A percentile compares a stretch with the other conserved stretches of the same genome.
phyloP scores from a whole-genome alignment of 2,888 invertebrate species.

The Saturnia japonica region DNA sequence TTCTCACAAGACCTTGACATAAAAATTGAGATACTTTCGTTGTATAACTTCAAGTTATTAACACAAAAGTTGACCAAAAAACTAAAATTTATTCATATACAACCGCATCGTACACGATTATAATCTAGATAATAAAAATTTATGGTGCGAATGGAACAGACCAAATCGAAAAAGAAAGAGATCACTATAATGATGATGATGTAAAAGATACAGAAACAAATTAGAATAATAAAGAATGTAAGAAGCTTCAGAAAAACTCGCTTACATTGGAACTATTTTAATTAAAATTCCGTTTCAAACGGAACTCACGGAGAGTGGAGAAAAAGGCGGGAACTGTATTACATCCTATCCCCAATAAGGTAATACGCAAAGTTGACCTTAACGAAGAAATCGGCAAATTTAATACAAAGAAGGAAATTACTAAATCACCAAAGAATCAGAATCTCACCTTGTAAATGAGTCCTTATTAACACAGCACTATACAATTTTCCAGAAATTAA shows the following conservation, averaged over 20 bases:
- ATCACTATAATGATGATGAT: too few relatives aligned
- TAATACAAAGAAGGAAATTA: neutral
- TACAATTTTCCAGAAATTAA: constrained; percentile 44
- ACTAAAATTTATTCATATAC: neutral
- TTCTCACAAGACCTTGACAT: neutral
- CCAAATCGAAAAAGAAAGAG: neutral
- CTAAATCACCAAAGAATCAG: constrained; percentile 23
- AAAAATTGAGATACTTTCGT: neutral
- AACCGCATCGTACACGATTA: neutral
- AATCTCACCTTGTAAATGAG: constrained; percentile 60
- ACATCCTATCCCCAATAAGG: neutral
- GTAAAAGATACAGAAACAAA: neutral
- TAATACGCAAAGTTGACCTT: neutral
- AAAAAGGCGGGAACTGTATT: neutral
- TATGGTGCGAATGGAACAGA: neutral
- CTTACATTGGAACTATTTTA: too few relatives aligned
- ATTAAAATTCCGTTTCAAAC: too few relatives aligned
- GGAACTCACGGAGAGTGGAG: neutral
- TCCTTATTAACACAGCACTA: constrained; percentile 48
- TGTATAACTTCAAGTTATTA: neutral
- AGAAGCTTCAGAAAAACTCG: neutral
- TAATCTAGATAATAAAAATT: neutral
- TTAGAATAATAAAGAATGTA: neutral
- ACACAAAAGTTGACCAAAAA: neutral
- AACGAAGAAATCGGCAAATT: neutral